phyloP scores from a whole-genome alignment of 2,888 invertebrate species.

The Ormyrus labotus region DNA sequence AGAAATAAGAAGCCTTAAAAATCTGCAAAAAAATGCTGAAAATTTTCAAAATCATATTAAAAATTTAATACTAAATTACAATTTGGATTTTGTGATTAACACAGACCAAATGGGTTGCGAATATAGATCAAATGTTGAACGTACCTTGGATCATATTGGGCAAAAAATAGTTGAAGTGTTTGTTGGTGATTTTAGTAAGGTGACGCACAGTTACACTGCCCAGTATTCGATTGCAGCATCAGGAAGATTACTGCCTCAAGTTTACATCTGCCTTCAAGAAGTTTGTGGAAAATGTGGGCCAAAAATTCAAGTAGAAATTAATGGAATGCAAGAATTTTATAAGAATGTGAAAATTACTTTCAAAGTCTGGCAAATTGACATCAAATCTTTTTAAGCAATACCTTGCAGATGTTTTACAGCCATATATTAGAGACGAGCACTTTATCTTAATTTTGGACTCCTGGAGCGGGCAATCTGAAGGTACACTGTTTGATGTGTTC shows the following conservation, averaged over 20 bases:
- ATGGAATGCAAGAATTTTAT: constrained; percentile 46
- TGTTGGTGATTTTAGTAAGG: constrained; percentile 46
- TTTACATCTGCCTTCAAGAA: constrained; percentile 50
- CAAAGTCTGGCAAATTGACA: constrained; percentile 58
- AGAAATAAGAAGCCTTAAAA: no score
- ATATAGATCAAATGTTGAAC: constrained; percentile 29
- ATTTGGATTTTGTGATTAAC: constrained; percentile 54
- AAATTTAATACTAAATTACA: constrained; percentile 49
- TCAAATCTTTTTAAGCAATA: constrained; percentile 24
- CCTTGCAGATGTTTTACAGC: neutral
- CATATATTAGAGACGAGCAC: constrained; percentile 8
- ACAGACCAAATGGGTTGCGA: constrained; percentile 57
- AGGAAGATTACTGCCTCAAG: constrained; percentile 33
- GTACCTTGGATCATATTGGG: constrained; percentile 4
- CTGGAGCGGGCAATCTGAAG: constrained; percentile 24
- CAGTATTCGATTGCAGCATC: constrained; percentile 53
- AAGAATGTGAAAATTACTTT: constrained; percentile 53
- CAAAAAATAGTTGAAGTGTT: neutral
- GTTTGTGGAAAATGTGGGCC: constrained; percentile 53
- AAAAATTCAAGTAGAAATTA: constrained; percentile 54
- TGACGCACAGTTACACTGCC: constrained; percentile 53
- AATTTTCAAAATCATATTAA: constrained; percentile 39
- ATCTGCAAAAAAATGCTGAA: constrained; percentile 4
- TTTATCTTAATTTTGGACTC: constrained; percentile 29
- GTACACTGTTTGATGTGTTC: constrained; percentile 13